These are phyloP conservation scores for Porites cylindrica DNA, from an alignment of 92 coral and sea anemone genomes.

Conservation along the genomic window DNA sequence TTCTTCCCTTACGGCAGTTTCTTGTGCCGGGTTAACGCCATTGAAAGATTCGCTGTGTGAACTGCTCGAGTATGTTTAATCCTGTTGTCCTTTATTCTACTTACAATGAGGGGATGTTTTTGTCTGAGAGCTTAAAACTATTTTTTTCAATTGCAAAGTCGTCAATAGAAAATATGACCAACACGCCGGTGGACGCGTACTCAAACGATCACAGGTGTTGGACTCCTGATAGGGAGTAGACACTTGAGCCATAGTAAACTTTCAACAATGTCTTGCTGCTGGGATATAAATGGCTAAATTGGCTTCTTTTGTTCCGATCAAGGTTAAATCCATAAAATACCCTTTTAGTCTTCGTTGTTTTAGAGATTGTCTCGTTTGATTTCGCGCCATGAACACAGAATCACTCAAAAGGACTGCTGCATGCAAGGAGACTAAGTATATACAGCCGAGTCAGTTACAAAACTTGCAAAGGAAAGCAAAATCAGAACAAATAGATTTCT, in stretches of 20 bases:
- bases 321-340: not conserved
- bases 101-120: not conserved
- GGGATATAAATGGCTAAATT: too few species aligned
- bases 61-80: not conserved
- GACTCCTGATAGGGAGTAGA: not conserved
- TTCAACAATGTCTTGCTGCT: not conserved
- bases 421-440: too few species aligned
- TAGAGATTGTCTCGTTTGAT: too few species aligned
- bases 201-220: not conserved
- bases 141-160: not conserved
- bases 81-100: not conserved
- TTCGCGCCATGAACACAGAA: too few species aligned
- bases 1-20: too few species aligned
- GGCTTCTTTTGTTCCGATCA: not conserved
- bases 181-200: not conserved
- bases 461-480: too few species aligned
- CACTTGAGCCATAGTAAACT: not conserved
- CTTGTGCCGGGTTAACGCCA: not conserved
- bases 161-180: not conserved
- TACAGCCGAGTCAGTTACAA: too few species aligned
- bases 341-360: too few species aligned
- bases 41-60: conserved; percentile 1
- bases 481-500: too few species aligned
- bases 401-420: too few species aligned
- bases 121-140: not conserved